These are phyloP conservation scores for Daboia siamensis DNA, from an alignment of 2,113 vertebrate species.

Conservation along the genomic window DNA sequence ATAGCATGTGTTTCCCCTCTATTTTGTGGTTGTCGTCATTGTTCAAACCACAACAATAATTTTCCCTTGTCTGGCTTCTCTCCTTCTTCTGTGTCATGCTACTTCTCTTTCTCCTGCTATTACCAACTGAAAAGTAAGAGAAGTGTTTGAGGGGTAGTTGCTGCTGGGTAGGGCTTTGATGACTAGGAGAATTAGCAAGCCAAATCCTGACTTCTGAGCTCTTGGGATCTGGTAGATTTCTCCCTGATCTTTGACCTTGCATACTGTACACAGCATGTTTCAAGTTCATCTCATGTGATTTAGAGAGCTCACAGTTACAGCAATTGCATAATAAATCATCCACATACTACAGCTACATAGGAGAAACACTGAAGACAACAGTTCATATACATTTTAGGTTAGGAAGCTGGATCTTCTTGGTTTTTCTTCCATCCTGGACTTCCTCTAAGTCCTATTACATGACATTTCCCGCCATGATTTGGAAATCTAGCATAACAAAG, in stretches of 20 bases:
- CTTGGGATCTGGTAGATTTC: background rate
- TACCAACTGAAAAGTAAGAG: background rate
- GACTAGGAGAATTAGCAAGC: background rate
- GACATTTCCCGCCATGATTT: constrained; percentile 16
- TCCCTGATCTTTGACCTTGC: background rate
- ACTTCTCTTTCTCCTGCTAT: background rate
- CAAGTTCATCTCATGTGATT: background rate
- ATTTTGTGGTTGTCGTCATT: background rate
- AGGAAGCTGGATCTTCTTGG: background rate
- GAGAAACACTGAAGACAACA: background rate
- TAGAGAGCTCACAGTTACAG: background rate
- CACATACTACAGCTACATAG: background rate
- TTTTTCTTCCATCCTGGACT: background rate
- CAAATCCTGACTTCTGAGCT: background rate
- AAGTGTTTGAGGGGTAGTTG: background rate
- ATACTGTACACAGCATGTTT: background rate
- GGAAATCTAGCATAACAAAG: background rate
- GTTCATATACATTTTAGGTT: background rate
- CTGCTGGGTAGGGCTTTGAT: background rate
- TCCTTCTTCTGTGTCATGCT: background rate
- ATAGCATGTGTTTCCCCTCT: background rate
- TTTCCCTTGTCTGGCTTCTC: background rate
- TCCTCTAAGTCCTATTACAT: background rate
- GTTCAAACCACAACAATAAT: background rate
- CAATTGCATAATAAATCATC: background rate